A percentile compares a stretch with the other conserved stretches of the same genome.
phyloP scores from a whole-genome alignment of 2,888 invertebrate species.

The Bimastos eiseni region DNA sequence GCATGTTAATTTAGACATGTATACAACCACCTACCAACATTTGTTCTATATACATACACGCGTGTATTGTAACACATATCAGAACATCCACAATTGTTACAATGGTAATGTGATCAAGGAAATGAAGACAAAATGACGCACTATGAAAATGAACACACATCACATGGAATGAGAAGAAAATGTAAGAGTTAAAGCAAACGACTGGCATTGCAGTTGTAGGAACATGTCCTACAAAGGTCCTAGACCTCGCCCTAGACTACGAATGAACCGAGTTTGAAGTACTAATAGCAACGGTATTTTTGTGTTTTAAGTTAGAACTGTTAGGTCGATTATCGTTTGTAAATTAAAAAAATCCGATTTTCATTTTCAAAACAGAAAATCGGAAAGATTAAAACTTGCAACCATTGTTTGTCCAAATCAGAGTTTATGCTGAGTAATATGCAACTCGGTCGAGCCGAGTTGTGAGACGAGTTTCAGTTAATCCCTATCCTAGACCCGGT shows the following conservation, averaged over 20 bases:
- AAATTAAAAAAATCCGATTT: too few species aligned
- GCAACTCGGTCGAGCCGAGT: too few species aligned
- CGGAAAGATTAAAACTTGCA: too few species aligned
- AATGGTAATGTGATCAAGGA: neutral
- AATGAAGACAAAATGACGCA: neutral
- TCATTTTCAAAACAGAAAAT: too few species aligned
- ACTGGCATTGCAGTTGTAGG: neutral
- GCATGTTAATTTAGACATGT: neutral
- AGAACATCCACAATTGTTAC: neutral
- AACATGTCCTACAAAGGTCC: too few species aligned
- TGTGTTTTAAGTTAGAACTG: too few species aligned
- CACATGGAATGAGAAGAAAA: neutral
- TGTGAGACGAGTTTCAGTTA: too few species aligned
- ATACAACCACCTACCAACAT: neutral
- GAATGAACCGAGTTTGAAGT: neutral
- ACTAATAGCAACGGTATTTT: too few species aligned
- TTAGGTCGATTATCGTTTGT: too few species aligned
- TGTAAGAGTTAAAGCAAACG: neutral
- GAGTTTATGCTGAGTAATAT: too few species aligned
- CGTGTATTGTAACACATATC: neutral
- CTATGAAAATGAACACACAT: neutral
- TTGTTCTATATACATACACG: neutral
- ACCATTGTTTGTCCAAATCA: too few species aligned
- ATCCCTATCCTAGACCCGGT: too few species aligned
- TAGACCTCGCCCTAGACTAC: neutral